These are phyloP conservation scores for Zaprionus kolodkinae DNA, from an alignment of 1,140 invertebrate genomes.

Conservation along the genomic window DNA sequence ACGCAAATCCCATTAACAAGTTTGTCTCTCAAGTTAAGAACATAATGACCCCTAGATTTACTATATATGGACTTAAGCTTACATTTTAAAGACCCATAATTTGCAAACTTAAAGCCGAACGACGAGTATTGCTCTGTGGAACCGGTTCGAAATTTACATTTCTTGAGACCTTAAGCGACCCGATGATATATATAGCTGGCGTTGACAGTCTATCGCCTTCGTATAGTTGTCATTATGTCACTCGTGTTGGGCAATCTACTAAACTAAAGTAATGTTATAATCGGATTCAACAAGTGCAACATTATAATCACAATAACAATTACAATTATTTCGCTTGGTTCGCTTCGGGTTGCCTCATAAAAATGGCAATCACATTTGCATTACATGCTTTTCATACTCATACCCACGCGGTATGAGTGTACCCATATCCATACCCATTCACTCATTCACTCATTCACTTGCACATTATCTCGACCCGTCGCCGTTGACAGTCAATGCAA, in stretches of 20 bases:
- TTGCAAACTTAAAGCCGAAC: conserved; percentile 1
- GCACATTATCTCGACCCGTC: conserved; percentile 19
- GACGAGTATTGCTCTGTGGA: not conserved
- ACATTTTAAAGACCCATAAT: conserved; percentile 25
- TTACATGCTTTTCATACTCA: conserved; percentile 50
- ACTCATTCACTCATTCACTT: conserved; percentile 17
- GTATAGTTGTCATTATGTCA: conserved; percentile 63
- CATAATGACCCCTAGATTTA: conserved; percentile 6
- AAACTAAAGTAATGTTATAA: conserved; percentile 61
- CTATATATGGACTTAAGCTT: conserved; percentile 16
- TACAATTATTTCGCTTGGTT: no score
- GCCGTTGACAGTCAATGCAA: conserved; percentile 35
- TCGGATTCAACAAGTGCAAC: conserved; percentile 38
- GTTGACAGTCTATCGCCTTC: conserved; percentile 33
- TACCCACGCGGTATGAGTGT: not conserved
- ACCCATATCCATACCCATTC: conserved; percentile 9
- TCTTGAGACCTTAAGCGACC: conserved; percentile 9
- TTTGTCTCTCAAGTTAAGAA: not conserved
- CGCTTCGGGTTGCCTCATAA: no score
- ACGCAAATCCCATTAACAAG: conserved; percentile 18
- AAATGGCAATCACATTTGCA: conserved; percentile 73
- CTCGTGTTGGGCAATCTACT: conserved; percentile 53
- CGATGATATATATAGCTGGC: conserved; percentile 3
- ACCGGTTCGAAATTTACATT: conserved; percentile 34
- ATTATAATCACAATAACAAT: conserved; percentile 38